phyloP scores from a whole-genome alignment of 2,113 vertebrate species.

The Gila orcuttii region DNA sequence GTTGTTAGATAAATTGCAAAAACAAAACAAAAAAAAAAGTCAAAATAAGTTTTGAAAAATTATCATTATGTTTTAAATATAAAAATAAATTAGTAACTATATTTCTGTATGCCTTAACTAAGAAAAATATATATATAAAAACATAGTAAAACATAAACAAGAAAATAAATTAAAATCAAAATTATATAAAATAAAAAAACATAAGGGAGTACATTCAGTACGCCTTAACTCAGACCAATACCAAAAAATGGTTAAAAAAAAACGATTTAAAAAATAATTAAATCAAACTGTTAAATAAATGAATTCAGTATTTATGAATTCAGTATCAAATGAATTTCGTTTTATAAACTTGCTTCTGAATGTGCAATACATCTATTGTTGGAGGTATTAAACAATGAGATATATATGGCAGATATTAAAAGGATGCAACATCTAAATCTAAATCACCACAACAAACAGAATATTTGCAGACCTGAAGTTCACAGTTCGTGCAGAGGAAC shows the following conservation, averaged over 20 bases:
- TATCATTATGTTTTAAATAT: background rate
- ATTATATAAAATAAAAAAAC: background rate
- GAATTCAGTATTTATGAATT: background rate
- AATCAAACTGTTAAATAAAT: background rate
- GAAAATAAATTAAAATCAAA: background rate
- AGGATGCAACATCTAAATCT: background rate
- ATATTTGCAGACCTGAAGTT: constrained; percentile 22
- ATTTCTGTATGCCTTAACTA: background rate
- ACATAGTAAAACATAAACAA: background rate
- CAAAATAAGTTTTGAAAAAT: background rate
- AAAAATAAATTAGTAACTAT: background rate
- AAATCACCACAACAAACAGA: constrained; percentile 31
- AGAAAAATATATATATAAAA: background rate
- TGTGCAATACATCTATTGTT: background rate
- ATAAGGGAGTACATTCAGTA: too few species aligned
- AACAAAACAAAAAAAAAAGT: too few species aligned
- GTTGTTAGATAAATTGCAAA: background rate
- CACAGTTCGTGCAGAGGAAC: background rate
- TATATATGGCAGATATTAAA: background rate
- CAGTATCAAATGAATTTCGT: too few species aligned
- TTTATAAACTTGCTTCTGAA: background rate
- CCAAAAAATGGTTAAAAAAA: background rate
- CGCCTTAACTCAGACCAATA: background rate
- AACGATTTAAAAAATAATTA: background rate
- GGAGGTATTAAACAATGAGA: background rate